Evolutionary conservation across 2,888 invertebrate genomes (phyloP), one percentile per base, ranked within the genome.

Genomic region (Drosophila borealis): DNA sequence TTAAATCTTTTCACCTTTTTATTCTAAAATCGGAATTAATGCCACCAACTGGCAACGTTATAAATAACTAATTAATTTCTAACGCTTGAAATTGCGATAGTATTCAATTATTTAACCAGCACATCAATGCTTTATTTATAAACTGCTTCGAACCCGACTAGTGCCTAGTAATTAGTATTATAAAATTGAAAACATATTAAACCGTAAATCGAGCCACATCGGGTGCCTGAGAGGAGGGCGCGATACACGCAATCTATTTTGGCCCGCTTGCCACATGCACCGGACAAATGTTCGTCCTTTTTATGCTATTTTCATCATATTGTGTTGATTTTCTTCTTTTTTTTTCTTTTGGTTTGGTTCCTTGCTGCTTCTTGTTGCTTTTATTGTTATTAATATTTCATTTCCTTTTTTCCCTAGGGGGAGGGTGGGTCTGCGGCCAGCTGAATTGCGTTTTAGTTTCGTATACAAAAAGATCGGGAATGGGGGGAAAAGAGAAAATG

Each of bases 321-420:
- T 36, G 64, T 64, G 51, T 64, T 77, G 76, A 67, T 66, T 73
- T 65, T 59, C 49, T 60, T 41, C 64, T 49, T 56, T 68, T 65
- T 53, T 36, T 36, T 9, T 51, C 3, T 14, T 44, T 13, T 42
- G 19, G n/a, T 39, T 13, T 41, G 39, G 8, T 41, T 39, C 33
- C 36, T 57, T 49, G 42, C 51, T n/a, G n/a, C 54, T 60, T 77
- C 67, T 77, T 85, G 78, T 81, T 78, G 80, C 80, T 70, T 78
- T 80, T 80, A 86, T 85, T 82, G 65, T 80, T 82, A 85, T 83
- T 88, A 83, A 88, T 83, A 88, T 83, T 83, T 83, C 80, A 83
- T 77, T 79, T 85, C 74, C 86, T 57, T 70, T 70, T 50, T 54
- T 29, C 29, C 8, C 29, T 2, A 29, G 8, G 29, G 62, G 3